Conservation (phyloP, 2,797 vertebrate genomes). For the Fratercula arctica region DNA sequence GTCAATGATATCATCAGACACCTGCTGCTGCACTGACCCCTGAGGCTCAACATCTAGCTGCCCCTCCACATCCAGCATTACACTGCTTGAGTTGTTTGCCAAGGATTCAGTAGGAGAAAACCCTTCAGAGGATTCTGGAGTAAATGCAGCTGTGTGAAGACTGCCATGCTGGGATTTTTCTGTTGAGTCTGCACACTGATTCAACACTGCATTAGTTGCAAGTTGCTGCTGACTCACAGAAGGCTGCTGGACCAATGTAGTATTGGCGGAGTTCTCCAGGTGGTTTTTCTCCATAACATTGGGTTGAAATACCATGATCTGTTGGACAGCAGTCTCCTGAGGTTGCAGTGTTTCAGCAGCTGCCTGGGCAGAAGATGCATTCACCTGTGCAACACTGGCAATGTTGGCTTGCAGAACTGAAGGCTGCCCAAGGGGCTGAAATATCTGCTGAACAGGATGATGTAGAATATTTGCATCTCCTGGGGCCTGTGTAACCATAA, state of each 20-base stretch:
- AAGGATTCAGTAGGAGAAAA: conserved; percentile 16
- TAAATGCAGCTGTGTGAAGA: conserved; percentile 66
- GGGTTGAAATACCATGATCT: not conserved
- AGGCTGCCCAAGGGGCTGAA: conserved; percentile 72
- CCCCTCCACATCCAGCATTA: conserved; percentile 34
- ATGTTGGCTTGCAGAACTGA: conserved; percentile 21
- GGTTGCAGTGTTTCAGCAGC: conserved; percentile 46
- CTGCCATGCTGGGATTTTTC: not conserved
- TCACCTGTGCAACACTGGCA: conserved; percentile 1
- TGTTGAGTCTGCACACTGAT: conserved; percentile 24
- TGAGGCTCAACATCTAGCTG: not conserved
- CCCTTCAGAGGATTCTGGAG: conserved; percentile 61
- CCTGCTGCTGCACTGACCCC: conserved; percentile 7
- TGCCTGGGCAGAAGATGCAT: conserved; percentile 36
- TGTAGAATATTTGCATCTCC: conserved; percentile 75
- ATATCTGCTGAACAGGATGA: conserved; percentile 73
- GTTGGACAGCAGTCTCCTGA: conserved; percentile 37
- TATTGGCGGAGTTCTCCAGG: not conserved
- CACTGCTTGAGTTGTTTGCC: not conserved
- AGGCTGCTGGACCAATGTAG: conserved; percentile 21
- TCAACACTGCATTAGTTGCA: not conserved
- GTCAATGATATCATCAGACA: conserved; percentile 64
- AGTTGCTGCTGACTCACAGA: conserved; percentile 46
- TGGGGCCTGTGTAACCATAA: conserved; percentile 88
- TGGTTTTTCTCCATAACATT: conserved; percentile 8